Evolutionary conservation across 2,888 invertebrate genomes (phyloP).

Genomic region (Callyntrura sp.): DNA sequence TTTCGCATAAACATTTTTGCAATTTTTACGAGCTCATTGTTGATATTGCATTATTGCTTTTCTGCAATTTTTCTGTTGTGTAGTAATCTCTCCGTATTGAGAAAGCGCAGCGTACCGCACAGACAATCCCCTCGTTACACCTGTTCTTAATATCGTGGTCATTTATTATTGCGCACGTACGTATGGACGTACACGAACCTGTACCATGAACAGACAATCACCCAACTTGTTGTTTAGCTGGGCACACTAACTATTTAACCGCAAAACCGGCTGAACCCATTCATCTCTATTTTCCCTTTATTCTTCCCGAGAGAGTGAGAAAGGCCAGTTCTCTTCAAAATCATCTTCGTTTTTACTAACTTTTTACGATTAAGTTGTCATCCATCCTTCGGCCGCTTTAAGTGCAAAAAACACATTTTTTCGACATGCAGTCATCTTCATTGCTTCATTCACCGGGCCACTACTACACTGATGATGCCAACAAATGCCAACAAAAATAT

Average conservation of each 20-base stretch:
- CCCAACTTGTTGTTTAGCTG: not conserved
- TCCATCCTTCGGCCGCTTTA: too few relatives aligned
- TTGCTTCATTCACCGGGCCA: too few relatives aligned
- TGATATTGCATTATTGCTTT: too few relatives aligned
- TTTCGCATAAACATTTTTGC: too few relatives aligned
- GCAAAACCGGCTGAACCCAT: slow-evolving; percentile 22
- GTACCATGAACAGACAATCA: not conserved
- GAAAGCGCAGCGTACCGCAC: too few relatives aligned
- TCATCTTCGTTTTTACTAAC: slow-evolving; percentile 39
- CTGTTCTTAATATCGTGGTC: too few relatives aligned
- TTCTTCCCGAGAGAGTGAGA: slow-evolving; percentile 5
- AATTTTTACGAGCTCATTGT: too few relatives aligned
- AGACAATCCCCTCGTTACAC: too few relatives aligned
- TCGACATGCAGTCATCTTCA: slow-evolving; percentile 20
- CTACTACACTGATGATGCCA: too few relatives aligned
- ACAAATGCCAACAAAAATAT: not conserved
- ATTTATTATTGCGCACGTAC: not conserved
- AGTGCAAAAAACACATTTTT: not conserved
- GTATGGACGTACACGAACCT: not conserved
- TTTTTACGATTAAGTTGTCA: slow-evolving; percentile 23
- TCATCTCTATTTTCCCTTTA: slow-evolving; percentile 21
- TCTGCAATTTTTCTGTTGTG: not conserved
- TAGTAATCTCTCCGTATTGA: not conserved
- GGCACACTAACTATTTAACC: too few relatives aligned
- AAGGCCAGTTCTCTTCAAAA: slow-evolving; percentile 42